phyloP scores from a whole-genome alignment of 2,888 invertebrate genomes.

The Acleris holmiana region DNA sequence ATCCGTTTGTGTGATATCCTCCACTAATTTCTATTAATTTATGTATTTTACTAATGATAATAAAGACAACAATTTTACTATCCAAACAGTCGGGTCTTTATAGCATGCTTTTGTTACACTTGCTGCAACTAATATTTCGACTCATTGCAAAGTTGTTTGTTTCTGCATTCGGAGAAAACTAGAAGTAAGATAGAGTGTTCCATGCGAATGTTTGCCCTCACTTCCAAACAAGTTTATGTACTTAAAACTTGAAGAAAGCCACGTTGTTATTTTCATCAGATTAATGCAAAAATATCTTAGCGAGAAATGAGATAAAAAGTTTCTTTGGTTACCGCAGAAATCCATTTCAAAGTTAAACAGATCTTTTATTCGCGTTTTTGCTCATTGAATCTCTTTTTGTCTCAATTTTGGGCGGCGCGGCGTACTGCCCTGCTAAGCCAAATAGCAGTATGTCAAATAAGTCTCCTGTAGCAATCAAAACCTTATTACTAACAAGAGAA shows the following conservation, averaged over 20 bases:
- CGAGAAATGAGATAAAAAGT: conserved; percentile 66
- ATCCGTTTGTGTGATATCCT: too few species aligned
- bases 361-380: conserved; percentile 64
- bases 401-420: conserved; percentile 59
- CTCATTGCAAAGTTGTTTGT: conserved; percentile 3
- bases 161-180: conserved; percentile 2
- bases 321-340: conserved; percentile 70
- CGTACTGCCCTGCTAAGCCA: too few species aligned
- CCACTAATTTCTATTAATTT: too few species aligned
- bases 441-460: too few species aligned
- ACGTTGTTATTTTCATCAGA: conserved; percentile 60
- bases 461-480: too few species aligned
- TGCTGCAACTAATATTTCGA: too few species aligned
- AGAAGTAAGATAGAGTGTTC: conserved; percentile 19
- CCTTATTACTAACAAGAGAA: too few species aligned
- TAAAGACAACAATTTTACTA: too few species aligned
- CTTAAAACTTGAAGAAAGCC: conserved; percentile 41
- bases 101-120: too few species aligned
- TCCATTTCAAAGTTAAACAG: conserved; percentile 79
- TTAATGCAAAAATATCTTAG: conserved; percentile 67
- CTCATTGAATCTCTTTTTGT: conserved; percentile 64
- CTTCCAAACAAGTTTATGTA: conserved; percentile 43
- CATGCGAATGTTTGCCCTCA: conserved; percentile 33
- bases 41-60: too few species aligned
- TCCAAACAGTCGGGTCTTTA: too few species aligned